A percentile compares a stretch with the other conserved stretches of the same genome.
Evolutionary conservation across 2,797 vertebrate genomes (phyloP).

Genomic region (Clamator glandarius): DNA sequence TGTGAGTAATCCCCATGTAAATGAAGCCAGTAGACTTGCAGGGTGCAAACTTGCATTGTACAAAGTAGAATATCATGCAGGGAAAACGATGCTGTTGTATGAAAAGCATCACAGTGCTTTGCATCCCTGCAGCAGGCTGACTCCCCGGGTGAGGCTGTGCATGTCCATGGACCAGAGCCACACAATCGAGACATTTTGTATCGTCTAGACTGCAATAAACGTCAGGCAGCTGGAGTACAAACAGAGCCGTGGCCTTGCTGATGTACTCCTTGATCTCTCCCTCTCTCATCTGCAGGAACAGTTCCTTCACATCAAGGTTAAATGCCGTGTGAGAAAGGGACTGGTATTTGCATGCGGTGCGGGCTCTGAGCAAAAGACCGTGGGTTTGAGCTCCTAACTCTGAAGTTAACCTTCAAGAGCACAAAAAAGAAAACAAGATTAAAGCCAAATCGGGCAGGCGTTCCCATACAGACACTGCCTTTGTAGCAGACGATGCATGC

Average conservation of each 20-base stretch:
- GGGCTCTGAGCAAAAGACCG: not conserved
- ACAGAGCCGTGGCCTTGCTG: not conserved
- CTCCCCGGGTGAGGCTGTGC: not conserved
- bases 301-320: not conserved
- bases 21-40: fast-evolving
- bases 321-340: not conserved
- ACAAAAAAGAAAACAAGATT: slow-evolving; percentile 27
- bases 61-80: fast-evolving
- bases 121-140: not conserved
- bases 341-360: not conserved
- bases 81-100: not conserved
- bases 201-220: not conserved
- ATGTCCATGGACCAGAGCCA: not conserved
- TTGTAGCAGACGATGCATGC: not conserved
- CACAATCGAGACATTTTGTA: not conserved
- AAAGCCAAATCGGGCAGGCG: not conserved
- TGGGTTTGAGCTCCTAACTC: not conserved
- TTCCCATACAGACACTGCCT: not conserved
- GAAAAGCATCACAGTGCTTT: not conserved
- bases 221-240: not conserved
- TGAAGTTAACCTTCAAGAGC: slow-evolving; percentile 13
- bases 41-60: no score
- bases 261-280: not conserved
- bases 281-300: not conserved
- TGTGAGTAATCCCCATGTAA: not conserved